Conservation (phyloP, 2,888 invertebrate species). For the Caenorhabditis sp. region DNA sequence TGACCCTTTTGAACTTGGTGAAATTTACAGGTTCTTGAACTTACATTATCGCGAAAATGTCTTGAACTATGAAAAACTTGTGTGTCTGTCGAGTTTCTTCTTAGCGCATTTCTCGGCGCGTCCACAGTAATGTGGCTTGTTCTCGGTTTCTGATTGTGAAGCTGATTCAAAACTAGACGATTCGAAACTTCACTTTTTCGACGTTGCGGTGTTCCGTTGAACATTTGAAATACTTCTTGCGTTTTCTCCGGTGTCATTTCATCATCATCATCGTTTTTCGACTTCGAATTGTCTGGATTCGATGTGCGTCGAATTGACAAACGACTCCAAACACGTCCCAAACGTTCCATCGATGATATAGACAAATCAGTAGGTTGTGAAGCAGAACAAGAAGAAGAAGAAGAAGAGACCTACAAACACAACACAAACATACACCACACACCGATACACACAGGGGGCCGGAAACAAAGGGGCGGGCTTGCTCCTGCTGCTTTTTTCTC, state of each 20-base stretch:
- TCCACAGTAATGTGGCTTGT: slow-evolving; percentile 25
- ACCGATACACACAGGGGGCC: neutral
- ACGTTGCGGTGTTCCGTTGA: slow-evolving; percentile 31
- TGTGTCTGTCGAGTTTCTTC: slow-evolving; percentile 33
- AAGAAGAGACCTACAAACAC: neutral
- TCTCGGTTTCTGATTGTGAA: slow-evolving; percentile 28
- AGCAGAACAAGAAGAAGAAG: neutral
- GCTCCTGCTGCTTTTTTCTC: neutral
- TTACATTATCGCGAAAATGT: slow-evolving; percentile 28
- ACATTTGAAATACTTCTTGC: slow-evolving; percentile 55
- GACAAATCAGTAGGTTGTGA: neutral
- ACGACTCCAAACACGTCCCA: slow-evolving; percentile 50
- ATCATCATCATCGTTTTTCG: slow-evolving; percentile 17
- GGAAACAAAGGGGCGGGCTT: slow-evolving; percentile 1
- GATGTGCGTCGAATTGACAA: slow-evolving; percentile 39
- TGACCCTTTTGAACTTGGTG: slow-evolving; percentile 1
- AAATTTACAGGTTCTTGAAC: too few species aligned
- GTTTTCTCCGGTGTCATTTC: slow-evolving; percentile 47
- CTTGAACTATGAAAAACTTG: slow-evolving; percentile 22
- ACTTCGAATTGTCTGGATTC: neutral
- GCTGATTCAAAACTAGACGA: slow-evolving; percentile 22
- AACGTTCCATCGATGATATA: slow-evolving; percentile 36
- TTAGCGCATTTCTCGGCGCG: slow-evolving; percentile 7
- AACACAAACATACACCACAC: neutral
- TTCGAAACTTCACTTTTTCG: slow-evolving; percentile 24